These are phyloP conservation scores for Xerus inauris DNA, from an alignment of 2,113 vertebrate species.

Conservation along the genomic window DNA sequence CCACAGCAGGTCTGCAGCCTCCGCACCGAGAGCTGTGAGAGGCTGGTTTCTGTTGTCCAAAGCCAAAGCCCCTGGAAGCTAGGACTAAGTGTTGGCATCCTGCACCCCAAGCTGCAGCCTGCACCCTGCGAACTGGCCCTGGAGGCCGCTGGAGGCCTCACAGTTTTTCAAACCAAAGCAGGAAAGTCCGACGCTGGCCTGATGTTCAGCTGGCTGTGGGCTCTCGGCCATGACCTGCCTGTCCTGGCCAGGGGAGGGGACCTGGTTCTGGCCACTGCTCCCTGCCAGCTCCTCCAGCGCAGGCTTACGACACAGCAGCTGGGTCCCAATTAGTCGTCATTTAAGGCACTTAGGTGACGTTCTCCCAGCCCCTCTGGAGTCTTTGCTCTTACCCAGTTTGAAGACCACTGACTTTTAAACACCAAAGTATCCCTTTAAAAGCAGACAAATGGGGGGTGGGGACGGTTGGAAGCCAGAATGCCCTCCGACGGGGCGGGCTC, in stretches of 20 bases:
- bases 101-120: no score
- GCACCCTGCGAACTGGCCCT: no score
- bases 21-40: neutral
- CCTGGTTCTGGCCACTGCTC: accelerated
- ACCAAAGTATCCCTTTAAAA: conserved; percentile 79
- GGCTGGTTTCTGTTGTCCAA: neutral
- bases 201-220: no score
- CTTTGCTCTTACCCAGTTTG: conserved; percentile 78
- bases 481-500: conserved; percentile 59
- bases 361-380: conserved; percentile 44
- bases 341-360: conserved; percentile 83
- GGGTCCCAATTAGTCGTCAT: conserved; percentile 82
- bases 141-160: no score
- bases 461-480: conserved; percentile 75
- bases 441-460: conserved; percentile 75
- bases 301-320: conserved; percentile 70
- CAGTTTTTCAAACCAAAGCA: neutral
- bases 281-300: neutral
- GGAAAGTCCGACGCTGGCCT: neutral
- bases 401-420: conserved; percentile 85
- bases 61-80: neutral
- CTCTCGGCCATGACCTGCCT: no score
- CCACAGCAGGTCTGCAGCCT: neutral
- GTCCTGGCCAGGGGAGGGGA: no score
- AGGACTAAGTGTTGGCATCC: no score